Evolutionary conservation across 2,888 invertebrate genomes (phyloP), one percentile per base, ranked within the genome.

Genomic region (Hyalella azteca): DNA sequence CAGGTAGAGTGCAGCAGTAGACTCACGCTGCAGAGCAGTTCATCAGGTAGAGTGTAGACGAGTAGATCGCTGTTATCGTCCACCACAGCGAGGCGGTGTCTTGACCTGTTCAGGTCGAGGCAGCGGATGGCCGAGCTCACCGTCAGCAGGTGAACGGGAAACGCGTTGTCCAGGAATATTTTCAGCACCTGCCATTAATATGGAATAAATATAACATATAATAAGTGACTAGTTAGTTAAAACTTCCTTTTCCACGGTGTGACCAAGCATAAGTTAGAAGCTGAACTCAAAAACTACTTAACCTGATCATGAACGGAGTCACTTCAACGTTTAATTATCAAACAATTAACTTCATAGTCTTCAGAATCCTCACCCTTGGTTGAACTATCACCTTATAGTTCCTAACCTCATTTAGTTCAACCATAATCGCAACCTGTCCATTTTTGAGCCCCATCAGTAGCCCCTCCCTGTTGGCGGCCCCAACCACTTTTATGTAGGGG

Each of bases 131-230:
- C 92, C 7, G 93, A 92, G 26, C 90, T 89, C 77, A 92, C 90
- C 87, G 91, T 91, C 75, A 91, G 88, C 79, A 93, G 85, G 9
- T 93, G 90, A 78, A 96, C 91, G 0, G 96, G 95, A 86, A 94
- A 92, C 0, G 96, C 93, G 87, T 96, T 96, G 86, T 94, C 93
- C 0, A 98, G 91, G 87, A 96, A 97, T 84, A 99, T 95, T 89
- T 96, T 95, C 91, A 95, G 92, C 32, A 96, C 93, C 91, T 94
- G 86, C 19, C 79, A n/a, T n/a, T n/a, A n/a, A n/a, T n/a, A n/a
- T n/a, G n/a, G n/a, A n/a, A n/a, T n/a, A n/a, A n/a, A n/a, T n/a
- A n/a, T n/a, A n/a, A n/a, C n/a, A n/a, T n/a, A n/a, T n/a, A n/a
- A n/a, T n/a, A n/a, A n/a, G n/a, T n/a, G n/a, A n/a, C n/a, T n/a